Base-by-base conservation (phyloP, 2,888 invertebrate species). In the Sinhomidia bicolor region DNA sequence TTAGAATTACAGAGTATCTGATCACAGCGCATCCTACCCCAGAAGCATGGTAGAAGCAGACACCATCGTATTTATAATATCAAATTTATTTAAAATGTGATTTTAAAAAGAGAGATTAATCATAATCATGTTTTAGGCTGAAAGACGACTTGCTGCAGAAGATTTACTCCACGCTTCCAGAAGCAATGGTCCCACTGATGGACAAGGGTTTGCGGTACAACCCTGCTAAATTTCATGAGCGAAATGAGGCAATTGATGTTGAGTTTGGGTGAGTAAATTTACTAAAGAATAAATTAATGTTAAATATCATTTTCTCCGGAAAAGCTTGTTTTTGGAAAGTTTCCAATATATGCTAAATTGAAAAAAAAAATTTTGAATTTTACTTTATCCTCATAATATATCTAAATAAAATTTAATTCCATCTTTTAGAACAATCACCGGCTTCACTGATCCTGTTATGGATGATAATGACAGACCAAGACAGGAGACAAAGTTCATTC, bases 151-250 rank as follows among this genome's bases (percentile, higher is more conserved):
- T 89, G 79, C 51, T 90, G 32, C 29, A 54, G 14, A 88, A 78
- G 41, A 90, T 90, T 23, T 90, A 90, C 80, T 60, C 68, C 4
- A 76, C 60, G 12, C 80, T 90, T 7, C 90, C 90, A 9, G 90
- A 90, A 44, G 89, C 90, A 6, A 89, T 90, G 90, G 80, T 89
- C 9, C 90, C 90, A n/a, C 68, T 90, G n/a, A 89, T 90, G 89
- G 83, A 88, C 47, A 62, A 89, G 79, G 80, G 89, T 23, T 68
- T 90, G 32, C 41, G 41, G 5, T 90, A 90, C 85, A 88, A 89
- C 44, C 90, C 90, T 14, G 89, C 90, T 2, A 86, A 80, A 23
- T 90, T 90, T 71, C 90, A 90, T 41, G 90, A 90, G 36, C 41
- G 90, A 41, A 88, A 90, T 76, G 89, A 90, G 76, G 80, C 85